phyloP scores from a whole-genome alignment of 2,113 vertebrate species.

The Solenodon paradoxus region DNA sequence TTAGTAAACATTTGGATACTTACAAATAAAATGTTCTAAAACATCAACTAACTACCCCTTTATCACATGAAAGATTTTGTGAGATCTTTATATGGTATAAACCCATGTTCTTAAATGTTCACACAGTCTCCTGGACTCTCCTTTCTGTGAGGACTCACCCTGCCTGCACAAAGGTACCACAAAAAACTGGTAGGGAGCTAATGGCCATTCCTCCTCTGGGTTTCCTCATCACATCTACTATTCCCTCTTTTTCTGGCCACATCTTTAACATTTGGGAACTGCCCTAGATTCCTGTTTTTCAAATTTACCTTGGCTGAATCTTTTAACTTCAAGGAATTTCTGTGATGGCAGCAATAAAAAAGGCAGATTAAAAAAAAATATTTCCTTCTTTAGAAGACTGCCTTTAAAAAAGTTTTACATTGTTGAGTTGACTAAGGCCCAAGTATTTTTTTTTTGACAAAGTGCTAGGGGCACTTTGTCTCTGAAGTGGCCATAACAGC shows the following conservation, averaged over 20 bases:
- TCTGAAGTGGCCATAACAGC: background rate
- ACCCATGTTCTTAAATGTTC: background rate
- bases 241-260: background rate
- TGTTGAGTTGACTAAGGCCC: background rate
- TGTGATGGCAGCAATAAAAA: background rate
- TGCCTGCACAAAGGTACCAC: background rate
- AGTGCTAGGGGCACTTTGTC: constrained; percentile 41
- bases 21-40: background rate
- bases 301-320: background rate
- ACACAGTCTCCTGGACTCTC: background rate
- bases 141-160: no score
- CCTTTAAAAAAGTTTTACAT: constrained; percentile 23
- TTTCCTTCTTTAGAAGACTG: constrained; percentile 15
- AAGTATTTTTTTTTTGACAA: constrained; percentile 22
- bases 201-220: background rate
- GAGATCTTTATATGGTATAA: background rate
- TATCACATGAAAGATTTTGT: background rate
- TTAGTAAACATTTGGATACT: background rate
- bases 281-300: background rate
- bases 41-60: background rate
- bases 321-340: background rate
- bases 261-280: background rate
- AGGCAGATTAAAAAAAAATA: background rate
- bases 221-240: background rate
- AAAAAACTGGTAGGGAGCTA: background rate